Percentiles rank a stretch among this genome's conserved stretches.
These are phyloP conservation scores for Rhingia campestris DNA, from an alignment of 2,888 invertebrate genomes.

Conservation along the genomic window DNA sequence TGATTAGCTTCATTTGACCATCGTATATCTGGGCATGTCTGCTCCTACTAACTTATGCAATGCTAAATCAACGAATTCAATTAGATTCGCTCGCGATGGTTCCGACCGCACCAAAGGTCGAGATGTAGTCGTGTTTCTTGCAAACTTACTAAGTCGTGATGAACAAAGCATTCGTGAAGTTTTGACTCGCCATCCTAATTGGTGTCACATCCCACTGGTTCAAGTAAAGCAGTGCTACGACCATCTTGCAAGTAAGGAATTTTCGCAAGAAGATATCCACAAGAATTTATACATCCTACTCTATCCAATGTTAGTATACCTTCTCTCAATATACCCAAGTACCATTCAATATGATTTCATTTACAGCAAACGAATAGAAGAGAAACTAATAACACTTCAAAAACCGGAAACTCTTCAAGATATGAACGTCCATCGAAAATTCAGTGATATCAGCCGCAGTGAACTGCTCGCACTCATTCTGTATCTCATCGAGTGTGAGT, in stretches of 20 bases:
- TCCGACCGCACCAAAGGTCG: slow-evolving; percentile 84
- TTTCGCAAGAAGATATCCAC: slow-evolving; percentile 84
- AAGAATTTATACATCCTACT: slow-evolving; percentile 86
- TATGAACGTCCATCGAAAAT: slow-evolving; percentile 76
- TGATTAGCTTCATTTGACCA: too few species aligned
- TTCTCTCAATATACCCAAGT: slow-evolving; percentile 17
- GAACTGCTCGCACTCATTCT: slow-evolving; percentile 87
- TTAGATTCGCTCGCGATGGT: slow-evolving; percentile 84
- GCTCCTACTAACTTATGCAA: too few species aligned
- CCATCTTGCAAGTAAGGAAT: slow-evolving; percentile 84
- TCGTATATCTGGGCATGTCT: too few species aligned
- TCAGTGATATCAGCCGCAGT: slow-evolving; percentile 81
- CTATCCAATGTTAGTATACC: slow-evolving; percentile 86
- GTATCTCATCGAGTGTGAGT: slow-evolving; percentile 88
- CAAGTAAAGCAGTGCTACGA: slow-evolving; percentile 85
- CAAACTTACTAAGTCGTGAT: slow-evolving; percentile 79
- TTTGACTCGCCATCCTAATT: slow-evolving; percentile 86
- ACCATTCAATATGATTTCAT: not conserved
- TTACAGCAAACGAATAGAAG: slow-evolving; percentile 80
- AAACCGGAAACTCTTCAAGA: slow-evolving; percentile 76
- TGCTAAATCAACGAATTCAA: not conserved
- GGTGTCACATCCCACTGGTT: slow-evolving; percentile 85
- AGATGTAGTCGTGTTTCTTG: slow-evolving; percentile 83
- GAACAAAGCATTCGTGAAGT: slow-evolving; percentile 78
- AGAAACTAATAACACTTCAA: slow-evolving; percentile 78